Conservation (phyloP, 2,888 invertebrate genomes). For the Notodonta ziczac region DNA sequence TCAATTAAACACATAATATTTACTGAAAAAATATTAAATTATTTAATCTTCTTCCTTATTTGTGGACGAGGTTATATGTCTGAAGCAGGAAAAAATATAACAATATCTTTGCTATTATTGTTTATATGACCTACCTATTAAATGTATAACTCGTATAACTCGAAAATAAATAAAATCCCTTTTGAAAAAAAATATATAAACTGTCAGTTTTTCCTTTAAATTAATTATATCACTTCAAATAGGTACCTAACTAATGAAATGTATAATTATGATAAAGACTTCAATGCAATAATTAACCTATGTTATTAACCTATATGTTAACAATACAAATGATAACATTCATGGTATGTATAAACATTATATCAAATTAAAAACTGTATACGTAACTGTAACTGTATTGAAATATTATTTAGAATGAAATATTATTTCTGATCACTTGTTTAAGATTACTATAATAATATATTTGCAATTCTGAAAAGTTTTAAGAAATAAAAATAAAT, state of each 20-base stretch:
- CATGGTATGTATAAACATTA: background rate
- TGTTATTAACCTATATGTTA: background rate
- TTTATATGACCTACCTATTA: background rate
- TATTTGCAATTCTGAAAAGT: too few species aligned
- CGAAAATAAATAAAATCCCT: background rate
- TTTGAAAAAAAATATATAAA: background rate
- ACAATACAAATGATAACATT: background rate
- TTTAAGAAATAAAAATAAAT: too few species aligned
- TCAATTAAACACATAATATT: conserved; percentile 40
- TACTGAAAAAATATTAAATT: conserved; percentile 45
- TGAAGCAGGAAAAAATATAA: conserved; percentile 41
- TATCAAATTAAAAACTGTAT: background rate
- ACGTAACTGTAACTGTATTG: too few species aligned
- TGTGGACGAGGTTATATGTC: conserved; percentile 28
- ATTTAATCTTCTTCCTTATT: conserved; percentile 47
- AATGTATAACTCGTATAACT: background rate
- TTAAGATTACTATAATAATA: too few species aligned
- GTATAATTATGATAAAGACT: too few species aligned
- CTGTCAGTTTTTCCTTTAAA: too few species aligned
- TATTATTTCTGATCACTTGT: background rate
- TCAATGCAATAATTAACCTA: background rate
- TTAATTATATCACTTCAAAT: too few species aligned
- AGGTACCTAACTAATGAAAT: too few species aligned
- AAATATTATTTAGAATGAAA: too few species aligned
- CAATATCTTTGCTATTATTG: background rate